phyloP scores from a whole-genome alignment of 2,888 invertebrate genomes.

The Lochmaea capreae region DNA sequence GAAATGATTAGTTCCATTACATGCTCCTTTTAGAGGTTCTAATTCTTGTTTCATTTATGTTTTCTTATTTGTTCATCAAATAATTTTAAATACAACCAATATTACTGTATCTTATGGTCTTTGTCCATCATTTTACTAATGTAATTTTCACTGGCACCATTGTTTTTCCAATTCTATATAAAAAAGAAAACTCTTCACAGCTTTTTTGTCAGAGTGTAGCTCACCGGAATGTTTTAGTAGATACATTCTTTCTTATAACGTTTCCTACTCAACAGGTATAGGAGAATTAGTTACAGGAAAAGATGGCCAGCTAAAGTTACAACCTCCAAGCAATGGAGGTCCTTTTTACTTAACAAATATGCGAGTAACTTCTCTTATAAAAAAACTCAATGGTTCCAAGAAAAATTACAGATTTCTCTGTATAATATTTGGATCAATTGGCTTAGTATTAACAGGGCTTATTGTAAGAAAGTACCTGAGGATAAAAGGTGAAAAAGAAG shows the following conservation, averaged over 20 bases:
- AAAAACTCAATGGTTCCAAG: slow-evolving; percentile 78
- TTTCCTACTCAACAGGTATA: slow-evolving; percentile 64
- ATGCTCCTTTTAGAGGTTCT: no score
- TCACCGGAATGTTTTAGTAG: no score
- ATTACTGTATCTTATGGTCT: no score
- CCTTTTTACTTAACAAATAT: slow-evolving; percentile 85
- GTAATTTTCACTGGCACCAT: no score
- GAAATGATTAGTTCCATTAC: no score
- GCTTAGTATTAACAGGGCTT: slow-evolving; percentile 67
- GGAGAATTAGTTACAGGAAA: slow-evolving; percentile 80
- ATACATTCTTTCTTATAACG: neutral
- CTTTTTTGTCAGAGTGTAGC: no score
- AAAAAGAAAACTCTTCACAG: no score
- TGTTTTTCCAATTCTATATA: no score
- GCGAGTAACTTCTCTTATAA: slow-evolving; percentile 79
- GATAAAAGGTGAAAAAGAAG: slow-evolving; percentile 67
- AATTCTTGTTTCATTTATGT: no score
- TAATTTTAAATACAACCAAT: slow-evolving; percentile 56
- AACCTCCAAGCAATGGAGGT: slow-evolving; percentile 77
- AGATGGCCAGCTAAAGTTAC: slow-evolving; percentile 74
- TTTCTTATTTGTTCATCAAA: slow-evolving; percentile 67
- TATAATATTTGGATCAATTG: slow-evolving; percentile 70
- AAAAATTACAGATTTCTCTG: slow-evolving; percentile 73
- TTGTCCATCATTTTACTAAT: no score
- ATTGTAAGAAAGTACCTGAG: slow-evolving; percentile 67